Evolutionary conservation across 2,113 vertebrate species (phyloP).

Genomic region (Brachyistius frenatus): DNA sequence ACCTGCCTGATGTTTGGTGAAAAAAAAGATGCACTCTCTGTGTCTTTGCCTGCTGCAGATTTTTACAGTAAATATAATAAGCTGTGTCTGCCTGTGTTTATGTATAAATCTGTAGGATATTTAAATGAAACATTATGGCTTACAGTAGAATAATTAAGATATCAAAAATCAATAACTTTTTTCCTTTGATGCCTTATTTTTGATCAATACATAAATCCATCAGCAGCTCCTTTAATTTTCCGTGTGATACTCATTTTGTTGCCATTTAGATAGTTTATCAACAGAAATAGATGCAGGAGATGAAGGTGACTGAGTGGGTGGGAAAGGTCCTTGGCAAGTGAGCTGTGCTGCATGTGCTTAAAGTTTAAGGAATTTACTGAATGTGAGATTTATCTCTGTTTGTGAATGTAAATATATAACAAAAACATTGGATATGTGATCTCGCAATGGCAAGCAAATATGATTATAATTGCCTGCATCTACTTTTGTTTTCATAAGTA

Average conservation of each 20-base stretch:
- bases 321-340: too few species aligned
- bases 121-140: too few species aligned
- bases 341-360: neutral
- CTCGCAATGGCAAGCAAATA: neutral
- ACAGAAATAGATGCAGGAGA: too few species aligned
- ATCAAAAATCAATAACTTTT: neutral
- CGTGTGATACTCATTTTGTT: too few species aligned
- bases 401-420: neutral
- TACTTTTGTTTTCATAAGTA: constrained; percentile 3
- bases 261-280: too few species aligned
- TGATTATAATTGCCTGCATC: neutral
- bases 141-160: neutral
- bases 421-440: neutral
- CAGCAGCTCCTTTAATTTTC: too few species aligned
- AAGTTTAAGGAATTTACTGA: neutral
- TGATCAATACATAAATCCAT: neutral
- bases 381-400: too few species aligned
- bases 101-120: too few species aligned
- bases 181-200: neutral
- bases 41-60: constrained; percentile 10
- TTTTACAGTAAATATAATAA: neutral
- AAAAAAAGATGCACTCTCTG: neutral
- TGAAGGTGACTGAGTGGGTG: too few species aligned
- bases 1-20: neutral
- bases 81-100: neutral